Evolutionary conservation across 2,113 vertebrate genomes (phyloP).

Genomic region (Nothoprocta pentlandii): DNA sequence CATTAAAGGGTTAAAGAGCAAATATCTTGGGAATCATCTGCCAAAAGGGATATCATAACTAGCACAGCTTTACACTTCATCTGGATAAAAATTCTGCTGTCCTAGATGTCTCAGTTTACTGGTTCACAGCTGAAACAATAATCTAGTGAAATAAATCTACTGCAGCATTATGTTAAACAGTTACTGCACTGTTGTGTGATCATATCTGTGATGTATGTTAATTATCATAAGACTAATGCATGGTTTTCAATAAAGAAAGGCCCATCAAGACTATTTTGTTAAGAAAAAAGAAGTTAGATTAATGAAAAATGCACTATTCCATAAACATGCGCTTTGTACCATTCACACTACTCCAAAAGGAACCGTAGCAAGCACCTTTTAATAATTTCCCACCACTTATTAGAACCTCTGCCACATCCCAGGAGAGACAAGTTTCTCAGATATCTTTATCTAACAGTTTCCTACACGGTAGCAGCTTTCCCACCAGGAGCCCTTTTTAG

Average conservation of each 20-base stretch:
- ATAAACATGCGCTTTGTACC: not conserved
- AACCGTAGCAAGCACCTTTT: not conserved
- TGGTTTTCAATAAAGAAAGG: not conserved
- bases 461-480: slow-evolving; percentile 47
- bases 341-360: not conserved
- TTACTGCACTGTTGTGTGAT: not conserved
- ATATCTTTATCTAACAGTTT: slow-evolving; percentile 23
- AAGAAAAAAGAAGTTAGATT: not conserved
- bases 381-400: not conserved
- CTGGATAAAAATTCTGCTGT: not conserved
- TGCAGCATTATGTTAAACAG: not conserved
- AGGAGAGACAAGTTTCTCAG: not conserved
- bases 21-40: not conserved
- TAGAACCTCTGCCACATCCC: not conserved
- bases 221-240: not conserved
- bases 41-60: not conserved
- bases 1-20: not conserved
- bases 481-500: slow-evolving; percentile 31
- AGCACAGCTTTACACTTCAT: not conserved
- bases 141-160: not conserved
- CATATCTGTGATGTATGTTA: not conserved
- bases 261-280: not conserved
- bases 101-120: not conserved
- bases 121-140: not conserved
- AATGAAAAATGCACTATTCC: not conserved